Base-by-base conservation (phyloP, 2,888 invertebrate species). In the Drosophila imparisetae region DNA sequence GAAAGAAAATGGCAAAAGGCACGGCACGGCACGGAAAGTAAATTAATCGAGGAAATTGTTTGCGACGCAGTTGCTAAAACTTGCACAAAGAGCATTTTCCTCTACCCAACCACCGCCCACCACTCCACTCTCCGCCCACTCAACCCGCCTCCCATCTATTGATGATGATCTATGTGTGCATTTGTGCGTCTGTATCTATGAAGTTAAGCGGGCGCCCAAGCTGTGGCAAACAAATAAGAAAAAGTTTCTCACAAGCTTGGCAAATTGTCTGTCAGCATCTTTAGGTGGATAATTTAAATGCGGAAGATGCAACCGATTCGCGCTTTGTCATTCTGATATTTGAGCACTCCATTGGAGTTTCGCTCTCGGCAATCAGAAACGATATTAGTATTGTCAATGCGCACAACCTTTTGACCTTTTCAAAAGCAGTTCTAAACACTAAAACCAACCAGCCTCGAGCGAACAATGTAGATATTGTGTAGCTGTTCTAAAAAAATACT, bases 21-120 rank as follows among this genome's bases (percentile, higher is more conserved):
- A 57, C 18, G 74, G 81, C 84, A 57, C 18, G 74, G 55, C 74
- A 72, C 81, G 85, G 88, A 86, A 90, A 83, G 89, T 83, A 87
- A 87, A 87, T 87, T 87, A 87, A 87, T 90, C 89, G 89, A 87
- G 86, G 86, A 87, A 87, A 87, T 87, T 87, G 86, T 81, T 83
- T 83, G 83, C 81, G 86, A 80, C 83, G 86, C 76, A 90, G 86
- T 90, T 80, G 77, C 77, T 86, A 90, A 86, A 90, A 88, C 86
- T 88, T 83, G 77, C 90, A 90, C 86, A 90, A 90, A 89, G 76
- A 57, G 64, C 75, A 71, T 66, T 42, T 66, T 48, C 66, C 66
- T 34, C 32, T 42, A 40, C 29, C 29, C n/a, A 10, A 5, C 30
- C 30, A 30, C 30, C 30, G 15, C 4, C 10, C n/a, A 30, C 3